Conservation (phyloP, 2,888 invertebrate genomes). For the Tribolium freemani region DNA sequence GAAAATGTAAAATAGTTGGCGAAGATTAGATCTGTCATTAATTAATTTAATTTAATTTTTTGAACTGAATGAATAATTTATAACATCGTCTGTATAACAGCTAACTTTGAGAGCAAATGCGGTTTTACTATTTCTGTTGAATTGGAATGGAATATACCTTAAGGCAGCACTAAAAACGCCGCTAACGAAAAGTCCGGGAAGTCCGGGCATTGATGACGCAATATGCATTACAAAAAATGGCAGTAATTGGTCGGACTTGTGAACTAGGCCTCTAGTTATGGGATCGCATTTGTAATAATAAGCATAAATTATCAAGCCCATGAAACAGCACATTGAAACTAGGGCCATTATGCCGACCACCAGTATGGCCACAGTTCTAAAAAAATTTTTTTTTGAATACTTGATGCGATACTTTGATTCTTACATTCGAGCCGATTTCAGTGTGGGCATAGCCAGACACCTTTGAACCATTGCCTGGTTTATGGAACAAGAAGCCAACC, state of each 20-base stretch:
- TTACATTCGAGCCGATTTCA: constrained; percentile 80
- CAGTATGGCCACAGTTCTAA: constrained; percentile 81
- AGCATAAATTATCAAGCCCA: constrained; percentile 89
- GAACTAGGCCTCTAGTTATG: constrained; percentile 78
- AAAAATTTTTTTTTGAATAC: constrained; percentile 17
- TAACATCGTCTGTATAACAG: too few species aligned
- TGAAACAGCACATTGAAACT: constrained; percentile 84
- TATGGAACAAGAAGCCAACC: constrained; percentile 85
- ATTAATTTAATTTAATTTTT: too few species aligned
- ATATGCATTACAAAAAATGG: constrained; percentile 89
- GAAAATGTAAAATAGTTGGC: too few species aligned
- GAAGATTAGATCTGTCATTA: too few species aligned
- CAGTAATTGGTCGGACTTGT: constrained; percentile 80
- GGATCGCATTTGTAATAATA: constrained; percentile 90
- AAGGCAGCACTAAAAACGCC: constrained; percentile 90
- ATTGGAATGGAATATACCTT: too few species aligned
- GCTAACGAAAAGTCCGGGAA: constrained; percentile 88
- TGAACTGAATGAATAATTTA: too few species aligned
- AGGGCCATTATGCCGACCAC: constrained; percentile 82
- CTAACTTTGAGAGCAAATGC: too few species aligned
- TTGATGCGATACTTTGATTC: constrained; percentile 50
- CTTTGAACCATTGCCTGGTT: constrained; percentile 92
- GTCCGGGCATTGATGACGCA: constrained; percentile 79
- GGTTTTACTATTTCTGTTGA: too few species aligned
- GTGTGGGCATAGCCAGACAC: constrained; percentile 82